Conservation (phyloP, 2,888 invertebrate genomes). For the Megaustenia siamemsis region DNA sequence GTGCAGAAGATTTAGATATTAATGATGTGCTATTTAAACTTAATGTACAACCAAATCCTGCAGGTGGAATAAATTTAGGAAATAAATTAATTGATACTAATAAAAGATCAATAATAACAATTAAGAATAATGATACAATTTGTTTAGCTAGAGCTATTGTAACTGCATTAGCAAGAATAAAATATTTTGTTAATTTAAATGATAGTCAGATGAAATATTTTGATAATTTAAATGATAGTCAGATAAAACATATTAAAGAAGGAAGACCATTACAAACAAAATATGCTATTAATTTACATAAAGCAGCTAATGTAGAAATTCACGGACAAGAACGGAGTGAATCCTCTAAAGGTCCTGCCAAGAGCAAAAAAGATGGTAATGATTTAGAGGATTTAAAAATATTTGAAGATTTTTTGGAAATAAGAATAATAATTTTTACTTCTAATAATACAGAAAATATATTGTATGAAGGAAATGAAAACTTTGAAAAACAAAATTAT, state of each 20-base stretch:
- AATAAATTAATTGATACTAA: too few species aligned
- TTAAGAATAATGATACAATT: constrained; percentile 17
- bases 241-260: constrained; percentile 5
- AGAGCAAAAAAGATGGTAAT: constrained; percentile 9
- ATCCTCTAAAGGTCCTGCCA: too few species aligned
- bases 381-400: constrained; percentile 8
- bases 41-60: background rate
- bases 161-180: background rate
- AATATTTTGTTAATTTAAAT: background rate
- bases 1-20: constrained; percentile 7
- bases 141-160: constrained; percentile 5
- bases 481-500: background rate
- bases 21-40: background rate
- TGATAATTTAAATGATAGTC: too few species aligned
- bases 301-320: constrained; percentile 2
- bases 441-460: constrained; percentile 19
- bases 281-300: background rate
- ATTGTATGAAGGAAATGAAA: background rate
- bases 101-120: background rate
- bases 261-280: background rate
- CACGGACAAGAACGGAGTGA: too few species aligned
- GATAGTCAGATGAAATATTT: background rate
- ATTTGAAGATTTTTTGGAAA: constrained; percentile 1
- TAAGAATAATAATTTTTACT: constrained; percentile 13
- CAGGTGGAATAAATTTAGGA: background rate